These are phyloP conservation scores for Motacilla alba DNA, from an alignment of 2,113 vertebrate species.

Conservation along the genomic window DNA sequence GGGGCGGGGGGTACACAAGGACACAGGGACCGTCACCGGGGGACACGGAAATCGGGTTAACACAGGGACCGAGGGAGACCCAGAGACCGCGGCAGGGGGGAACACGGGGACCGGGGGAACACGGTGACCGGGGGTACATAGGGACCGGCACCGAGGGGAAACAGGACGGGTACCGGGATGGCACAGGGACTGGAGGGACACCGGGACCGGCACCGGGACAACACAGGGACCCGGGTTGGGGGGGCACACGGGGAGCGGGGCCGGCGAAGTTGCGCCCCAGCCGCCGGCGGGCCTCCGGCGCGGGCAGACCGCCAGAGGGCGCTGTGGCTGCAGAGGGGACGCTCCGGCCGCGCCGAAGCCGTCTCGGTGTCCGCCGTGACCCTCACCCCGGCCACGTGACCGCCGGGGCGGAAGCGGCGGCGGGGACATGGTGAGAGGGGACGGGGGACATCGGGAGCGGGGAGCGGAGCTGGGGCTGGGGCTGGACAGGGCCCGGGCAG, in stretches of 20 bases:
- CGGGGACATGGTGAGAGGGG: slow-evolving; percentile 14
- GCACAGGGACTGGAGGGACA: too few species aligned
- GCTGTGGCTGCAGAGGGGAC: background rate
- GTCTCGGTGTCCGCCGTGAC: background rate
- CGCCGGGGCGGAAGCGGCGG: background rate
- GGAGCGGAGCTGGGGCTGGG: too few species aligned
- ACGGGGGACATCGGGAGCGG: background rate
- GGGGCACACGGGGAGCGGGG: background rate
- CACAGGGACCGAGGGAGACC: background rate
- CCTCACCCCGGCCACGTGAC: background rate
- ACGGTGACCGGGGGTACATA: too few species aligned
- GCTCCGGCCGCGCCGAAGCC: background rate
- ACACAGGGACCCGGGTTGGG: too few species aligned
- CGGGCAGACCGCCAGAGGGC: background rate
- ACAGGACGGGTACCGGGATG: too few species aligned
- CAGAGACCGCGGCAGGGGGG: background rate
- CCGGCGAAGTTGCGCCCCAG: too few species aligned
- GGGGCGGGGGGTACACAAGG: background rate
- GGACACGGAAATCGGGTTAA: background rate
- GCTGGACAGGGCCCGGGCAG: background rate
- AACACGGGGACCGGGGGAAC: background rate
- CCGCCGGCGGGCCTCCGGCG: background rate
- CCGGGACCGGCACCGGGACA: too few species aligned
- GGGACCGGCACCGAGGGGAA: too few species aligned
- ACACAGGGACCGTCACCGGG: background rate